Evolutionary conservation across 2,797 vertebrate species (phyloP).

Genomic region (Gambusia yucatana): DNA sequence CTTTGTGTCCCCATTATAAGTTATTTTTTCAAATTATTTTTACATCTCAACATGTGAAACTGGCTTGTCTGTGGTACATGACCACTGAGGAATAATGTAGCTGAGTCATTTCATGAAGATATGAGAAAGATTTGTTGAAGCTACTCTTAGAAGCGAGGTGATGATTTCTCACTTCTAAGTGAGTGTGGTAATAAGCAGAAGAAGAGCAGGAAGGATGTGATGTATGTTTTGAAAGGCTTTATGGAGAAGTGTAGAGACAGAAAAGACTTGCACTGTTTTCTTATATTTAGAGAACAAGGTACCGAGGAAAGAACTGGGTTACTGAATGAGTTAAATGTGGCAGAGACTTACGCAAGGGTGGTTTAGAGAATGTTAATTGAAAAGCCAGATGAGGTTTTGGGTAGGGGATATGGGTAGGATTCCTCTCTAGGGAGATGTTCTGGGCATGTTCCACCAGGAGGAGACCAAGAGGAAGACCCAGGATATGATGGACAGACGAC

Average conservation of each 20-base stretch:
- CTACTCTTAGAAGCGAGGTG: background rate
- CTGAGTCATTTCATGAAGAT: slow-evolving; percentile 3
- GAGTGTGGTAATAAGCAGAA: background rate
- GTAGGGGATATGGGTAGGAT: background rate
- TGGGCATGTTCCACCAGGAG: background rate
- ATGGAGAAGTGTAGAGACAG: background rate
- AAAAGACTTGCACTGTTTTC: background rate
- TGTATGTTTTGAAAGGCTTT: background rate
- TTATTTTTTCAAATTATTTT: background rate
- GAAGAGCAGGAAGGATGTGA: background rate
- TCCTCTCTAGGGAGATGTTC: background rate
- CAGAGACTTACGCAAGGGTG: background rate
- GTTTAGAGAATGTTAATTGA: background rate
- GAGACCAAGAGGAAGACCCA: background rate
- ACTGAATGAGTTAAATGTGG: background rate
- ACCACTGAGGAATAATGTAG: background rate
- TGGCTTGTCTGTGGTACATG: background rate
- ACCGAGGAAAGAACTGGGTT: background rate
- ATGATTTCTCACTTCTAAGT: background rate
- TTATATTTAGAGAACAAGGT: background rate
- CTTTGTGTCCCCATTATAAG: background rate
- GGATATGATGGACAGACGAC: background rate
- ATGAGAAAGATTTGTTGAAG: background rate
- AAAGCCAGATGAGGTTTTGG: too few relatives aligned
- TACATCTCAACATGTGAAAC: background rate